A percentile compares a stretch with the other conserved stretches of the same genome.
phyloP scores from a whole-genome alignment of 2,113 vertebrate genomes.

The Gnathonemus longibarbis region DNA sequence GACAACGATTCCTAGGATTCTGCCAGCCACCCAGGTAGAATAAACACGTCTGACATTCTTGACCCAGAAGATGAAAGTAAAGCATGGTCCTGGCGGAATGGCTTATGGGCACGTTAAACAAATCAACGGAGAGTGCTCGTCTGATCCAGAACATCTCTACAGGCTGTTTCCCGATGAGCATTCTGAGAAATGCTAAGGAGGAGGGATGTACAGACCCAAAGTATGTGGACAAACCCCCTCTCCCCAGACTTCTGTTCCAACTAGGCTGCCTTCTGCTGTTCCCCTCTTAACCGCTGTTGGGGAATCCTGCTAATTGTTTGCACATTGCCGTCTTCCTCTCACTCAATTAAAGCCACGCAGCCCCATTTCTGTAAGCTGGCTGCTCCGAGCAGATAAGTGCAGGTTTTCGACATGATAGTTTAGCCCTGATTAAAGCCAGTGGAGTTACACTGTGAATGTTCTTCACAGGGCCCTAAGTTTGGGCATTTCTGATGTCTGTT shows the following conservation, averaged over 20 bases:
- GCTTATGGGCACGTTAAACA: neutral
- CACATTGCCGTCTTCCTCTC: conserved; percentile 37
- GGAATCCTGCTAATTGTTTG: conserved; percentile 45
- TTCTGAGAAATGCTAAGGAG: neutral
- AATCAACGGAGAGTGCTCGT: neutral
- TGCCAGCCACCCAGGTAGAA: neutral
- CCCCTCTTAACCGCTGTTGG: conserved; percentile 34
- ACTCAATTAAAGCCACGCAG: conserved; percentile 41
- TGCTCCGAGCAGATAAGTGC: neutral
- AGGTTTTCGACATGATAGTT: neutral
- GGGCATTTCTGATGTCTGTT: neutral
- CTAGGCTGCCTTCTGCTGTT: conserved; percentile 25
- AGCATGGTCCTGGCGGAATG: neutral
- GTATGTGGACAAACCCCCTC: neutral
- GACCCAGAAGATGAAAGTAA: neutral
- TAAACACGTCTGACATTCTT: neutral
- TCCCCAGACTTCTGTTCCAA: neutral
- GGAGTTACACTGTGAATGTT: neutral
- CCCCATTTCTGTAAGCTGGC: conserved; percentile 32
- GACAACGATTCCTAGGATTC: neutral
- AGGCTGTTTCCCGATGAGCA: neutral
- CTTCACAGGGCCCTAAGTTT: neutral
- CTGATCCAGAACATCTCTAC: neutral
- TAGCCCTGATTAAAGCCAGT: neutral
- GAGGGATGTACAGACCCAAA: neutral